Base-by-base conservation (phyloP, 2,797 vertebrate genomes). In the Acanthurus leucopareius region DNA sequence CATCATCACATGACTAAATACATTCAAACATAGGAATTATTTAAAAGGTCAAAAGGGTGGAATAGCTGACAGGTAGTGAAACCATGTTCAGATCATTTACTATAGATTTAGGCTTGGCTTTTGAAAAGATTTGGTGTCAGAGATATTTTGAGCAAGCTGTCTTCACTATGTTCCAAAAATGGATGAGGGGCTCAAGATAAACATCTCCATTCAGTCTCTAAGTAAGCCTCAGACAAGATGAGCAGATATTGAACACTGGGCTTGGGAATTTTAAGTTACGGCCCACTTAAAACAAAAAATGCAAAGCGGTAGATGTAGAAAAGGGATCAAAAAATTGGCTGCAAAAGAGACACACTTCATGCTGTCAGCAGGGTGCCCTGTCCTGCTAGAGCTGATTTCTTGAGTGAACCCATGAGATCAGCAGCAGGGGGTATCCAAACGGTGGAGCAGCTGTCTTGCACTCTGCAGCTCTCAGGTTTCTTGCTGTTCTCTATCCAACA, bases 401-500 rank as follows among this genome's bases (percentile, higher is more conserved):
- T 44, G 79, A 73, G 75, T 77, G 81, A 89, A 65, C 72, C 74
- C 69, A 56, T 80, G 75, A 77, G 81, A 80, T 86, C 58, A 20
- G 82, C 48, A 48, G 70, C 75, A 77, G 73, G 52, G 73, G 80
- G 80, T 54, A 75, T 70, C 85, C 83, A 82, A 81, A 89, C 17
- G 51, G 77, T 77, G 56, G 54, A 91, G 90, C 93, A 96, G 94
- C 93, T 94, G 92, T 91, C 87, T 88, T 70, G 75, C 69, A 79
- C 84, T 77, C 84, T 62, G 80, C 69, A 19, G 76, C 49, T 86
- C 93, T 96, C 94, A 32, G 82, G 88, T 96, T 95, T 94, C 95
- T 85, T 81, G 84, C 83, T 86, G 83, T 91, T 93, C 93, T 91
- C 66, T 38, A 68, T 90, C 90, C 91, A 89, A 88, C 89, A 86